Base-by-base conservation (phyloP, 1,140 invertebrate species). In the Micrasema longulum region DNA sequence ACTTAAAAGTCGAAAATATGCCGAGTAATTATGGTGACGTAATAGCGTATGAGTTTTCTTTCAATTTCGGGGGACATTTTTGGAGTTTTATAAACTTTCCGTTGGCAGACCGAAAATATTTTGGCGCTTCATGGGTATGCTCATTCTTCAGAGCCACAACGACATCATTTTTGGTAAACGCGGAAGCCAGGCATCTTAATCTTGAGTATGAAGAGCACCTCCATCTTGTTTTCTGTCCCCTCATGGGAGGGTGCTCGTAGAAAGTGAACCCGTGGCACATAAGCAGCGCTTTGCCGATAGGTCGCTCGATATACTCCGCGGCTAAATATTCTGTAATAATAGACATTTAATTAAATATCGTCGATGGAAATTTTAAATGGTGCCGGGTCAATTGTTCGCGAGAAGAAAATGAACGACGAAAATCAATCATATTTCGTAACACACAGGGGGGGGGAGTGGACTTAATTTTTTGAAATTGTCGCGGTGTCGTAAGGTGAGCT, bases 181-280 rank as follows among this genome's bases (percentile, higher is more conserved):
- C 65, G n/a, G 14, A 47, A 1, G 65, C 65, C n/a, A 43, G 53
- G 36, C 65, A 68, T 4, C 14, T 55, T 1, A 38, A 36, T 10
- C 35, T 53, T 12, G 36, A n/a, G 36, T 68, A 68, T 0, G 65
- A 68, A 35, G 65, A 68, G 10, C 65, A 68, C 3, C 65, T 26
- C 65, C 65, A 68, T 41, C 65, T 55, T 11, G 26, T 4, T 16
- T 57, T 23, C 65, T 57, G 65, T 0, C 65, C 18, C 14, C 48
- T 31, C 38, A n/a, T 55, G 9, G 23, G 12, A 38, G 14, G n/a
- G 18, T 69, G 55, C 16, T 41, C 36, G 26, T 11, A 62, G 55
- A 48, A 70, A 3, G 68, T 70, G 41, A 22, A 62, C 16, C 68
- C 47, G 5, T 70, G 31, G 7, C 36, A 43, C 55, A 62, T 52